Percentiles rank a stretch among this genome's conserved stretches.
Evolutionary conservation across 2,797 vertebrate species (phyloP).

Genomic region (Chromobotia macracanthus): DNA sequence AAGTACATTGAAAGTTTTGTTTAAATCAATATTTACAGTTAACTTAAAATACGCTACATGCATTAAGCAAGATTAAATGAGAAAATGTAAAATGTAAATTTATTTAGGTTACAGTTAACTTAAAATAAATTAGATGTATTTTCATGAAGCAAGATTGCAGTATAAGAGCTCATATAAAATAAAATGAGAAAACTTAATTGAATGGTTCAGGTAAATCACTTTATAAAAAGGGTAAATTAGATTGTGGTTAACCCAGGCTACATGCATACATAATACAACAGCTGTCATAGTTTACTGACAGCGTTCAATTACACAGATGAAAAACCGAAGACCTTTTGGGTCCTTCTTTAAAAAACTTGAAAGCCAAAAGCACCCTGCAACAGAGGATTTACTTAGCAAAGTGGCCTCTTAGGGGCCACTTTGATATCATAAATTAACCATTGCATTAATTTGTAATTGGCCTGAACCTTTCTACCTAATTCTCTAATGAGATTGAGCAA

Average conservation of each 20-base stretch:
- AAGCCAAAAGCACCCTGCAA: slow-evolving; percentile 64
- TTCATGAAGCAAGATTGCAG: neutral
- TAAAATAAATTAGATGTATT: neutral
- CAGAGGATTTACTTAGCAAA: slow-evolving; percentile 77
- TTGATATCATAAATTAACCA: slow-evolving; percentile 87
- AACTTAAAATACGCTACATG: neutral
- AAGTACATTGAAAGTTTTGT: neutral
- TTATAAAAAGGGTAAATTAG: slow-evolving; percentile 2
- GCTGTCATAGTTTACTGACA: slow-evolving; percentile 35
- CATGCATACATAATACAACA: slow-evolving; percentile 24
- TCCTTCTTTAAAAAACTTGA: slow-evolving; percentile 29
- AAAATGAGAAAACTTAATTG: neutral
- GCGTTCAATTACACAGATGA: slow-evolving; percentile 34
- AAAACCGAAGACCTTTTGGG: neutral
- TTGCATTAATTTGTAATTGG: slow-evolving; percentile 78
- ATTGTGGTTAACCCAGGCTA: slow-evolving; percentile 9
- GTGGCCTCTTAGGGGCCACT: slow-evolving; percentile 77
- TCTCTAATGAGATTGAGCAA: slow-evolving; percentile 82
- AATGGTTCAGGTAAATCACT: neutral
- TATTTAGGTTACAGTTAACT: neutral
- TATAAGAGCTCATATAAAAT: too few relatives aligned
- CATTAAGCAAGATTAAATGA: too few relatives aligned
- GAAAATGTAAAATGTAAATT: too few relatives aligned
- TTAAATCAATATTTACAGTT: neutral
- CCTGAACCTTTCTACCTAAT: slow-evolving; percentile 78